A percentile compares a stretch with the other conserved stretches of the same genome.
These are phyloP conservation scores for Cephus rjabovi DNA, from an alignment of 2,888 invertebrate species.

Conservation along the genomic window DNA sequence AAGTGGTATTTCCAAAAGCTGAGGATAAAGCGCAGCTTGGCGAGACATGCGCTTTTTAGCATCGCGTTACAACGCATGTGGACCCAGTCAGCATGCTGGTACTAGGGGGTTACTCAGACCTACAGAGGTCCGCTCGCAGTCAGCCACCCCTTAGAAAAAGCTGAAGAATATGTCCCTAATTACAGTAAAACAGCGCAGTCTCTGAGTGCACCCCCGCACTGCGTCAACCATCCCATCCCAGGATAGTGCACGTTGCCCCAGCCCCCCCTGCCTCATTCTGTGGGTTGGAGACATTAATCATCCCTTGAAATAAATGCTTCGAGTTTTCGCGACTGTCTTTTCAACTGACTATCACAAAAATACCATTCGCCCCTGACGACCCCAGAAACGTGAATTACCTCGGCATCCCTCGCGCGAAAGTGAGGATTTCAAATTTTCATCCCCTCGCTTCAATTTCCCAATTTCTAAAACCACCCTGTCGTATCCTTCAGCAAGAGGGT, in stretches of 20 bases:
- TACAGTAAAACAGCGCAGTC: conserved; percentile 58
- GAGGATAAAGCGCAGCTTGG: neutral
- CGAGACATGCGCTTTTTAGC: conserved; percentile 3
- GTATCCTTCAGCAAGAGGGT: neutral
- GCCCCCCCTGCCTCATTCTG: conserved; percentile 4
- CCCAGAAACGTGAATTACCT: neutral
- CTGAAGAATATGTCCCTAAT: conserved; percentile 59
- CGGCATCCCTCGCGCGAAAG: neutral
- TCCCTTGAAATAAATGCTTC: conserved; percentile 46
- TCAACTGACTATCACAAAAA: neutral
- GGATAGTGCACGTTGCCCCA: conserved; percentile 31
- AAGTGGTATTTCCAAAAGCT: neutral
- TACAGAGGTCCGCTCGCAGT: neutral
- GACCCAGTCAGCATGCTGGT: conserved; percentile 18
- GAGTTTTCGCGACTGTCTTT: conserved; percentile 30
- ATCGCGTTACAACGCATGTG: conserved; percentile 13
- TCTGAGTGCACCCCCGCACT: conserved; percentile 50
- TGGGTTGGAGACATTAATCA: conserved; percentile 49
- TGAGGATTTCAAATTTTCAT: too few relatives aligned
- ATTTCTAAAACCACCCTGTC: neutral
- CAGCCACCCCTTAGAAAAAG: conserved; percentile 43
- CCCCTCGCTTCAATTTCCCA: too few relatives aligned
- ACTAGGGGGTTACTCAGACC: neutral
- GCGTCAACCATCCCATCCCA: conserved; percentile 40
- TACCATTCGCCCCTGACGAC: neutral